Base-by-base conservation (phyloP, 2,797 vertebrate genomes). In the Dipus sagitta region DNA sequence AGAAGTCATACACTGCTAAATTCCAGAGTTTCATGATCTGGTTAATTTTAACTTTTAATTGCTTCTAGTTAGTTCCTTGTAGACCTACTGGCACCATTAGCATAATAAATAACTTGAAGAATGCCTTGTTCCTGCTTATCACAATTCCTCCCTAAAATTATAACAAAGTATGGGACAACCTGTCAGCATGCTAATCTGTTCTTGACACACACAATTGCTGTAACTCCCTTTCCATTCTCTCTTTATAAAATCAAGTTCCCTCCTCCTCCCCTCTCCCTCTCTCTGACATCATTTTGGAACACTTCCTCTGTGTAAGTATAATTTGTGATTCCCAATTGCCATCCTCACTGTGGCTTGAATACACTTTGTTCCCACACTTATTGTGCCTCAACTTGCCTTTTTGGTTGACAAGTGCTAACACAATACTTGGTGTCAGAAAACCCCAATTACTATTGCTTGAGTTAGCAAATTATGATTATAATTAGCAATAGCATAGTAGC, bases 401-500 rank as follows among this genome's bases (percentile, higher is more conserved):
- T 64, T 77, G 54, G 18, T 32, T 88, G 30, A 24, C 70, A 76
- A 82, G 70, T 8, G 17, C 32, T 42, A 75, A 78, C 17, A 71
- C 9, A 71, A 47, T 32, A 38, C 47, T 26, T 65, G 17, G 60
- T 42, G 30, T 47, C 52, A 60, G 81, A 94, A 93, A 34, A 38
- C 24, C 21, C 77, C 58, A 54, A 15, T 42, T 60, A 67, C 64
- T 83, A 90, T 18, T 75, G 23, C 60, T 68, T 92, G 67, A 88
- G 34, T 75, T 93, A 80, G 85, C 65, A 62, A 91, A 87, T 83
- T 71, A 76, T 84, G 71, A 20, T 30, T 71, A 75, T 15, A 91
- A 88, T 88, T 82, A 83, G 68, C 17, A 62, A 60, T n/a, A 47
- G 32, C 3, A 58, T 12, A 34, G 14, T 58, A 38, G 83, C 90